Percentiles rank a stretch among this genome's conserved stretches.
Evolutionary conservation across 1,140 invertebrate species (phyloP).

Genomic region (Orchesella cincta): DNA sequence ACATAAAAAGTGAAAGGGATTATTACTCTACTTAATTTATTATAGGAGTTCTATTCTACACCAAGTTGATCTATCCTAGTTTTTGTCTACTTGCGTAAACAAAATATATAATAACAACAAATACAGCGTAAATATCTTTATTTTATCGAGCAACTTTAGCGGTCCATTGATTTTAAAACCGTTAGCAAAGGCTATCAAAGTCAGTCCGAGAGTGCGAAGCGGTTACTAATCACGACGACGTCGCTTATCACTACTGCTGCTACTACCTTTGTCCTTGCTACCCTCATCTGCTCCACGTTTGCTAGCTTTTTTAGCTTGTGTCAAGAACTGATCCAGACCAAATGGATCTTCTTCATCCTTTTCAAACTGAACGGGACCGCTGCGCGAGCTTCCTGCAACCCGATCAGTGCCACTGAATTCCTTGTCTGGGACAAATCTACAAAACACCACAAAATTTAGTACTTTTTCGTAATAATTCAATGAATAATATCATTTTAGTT

Average conservation of each 20-base stretch:
- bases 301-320: constrained; percentile 87
- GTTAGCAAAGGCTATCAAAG: too few relatives aligned
- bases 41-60: too few relatives aligned
- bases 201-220: too few relatives aligned
- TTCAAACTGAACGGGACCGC: constrained; percentile 95
- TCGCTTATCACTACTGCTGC: constrained; percentile 52
- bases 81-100: too few relatives aligned
- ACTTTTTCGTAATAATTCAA: too few relatives aligned
- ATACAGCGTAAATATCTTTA: too few relatives aligned
- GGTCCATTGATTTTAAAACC: too few relatives aligned
- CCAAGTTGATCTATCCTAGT: too few relatives aligned
- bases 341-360: constrained; percentile 93
- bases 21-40: too few relatives aligned
- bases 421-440: constrained; percentile 92
- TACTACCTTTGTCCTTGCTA: constrained; percentile 49
- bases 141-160: too few relatives aligned
- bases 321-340: constrained; percentile 96
- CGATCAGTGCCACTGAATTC: constrained; percentile 89
- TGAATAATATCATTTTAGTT: constrained; percentile 10
- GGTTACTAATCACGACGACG: constrained; percentile 51
- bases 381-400: constrained; percentile 63
- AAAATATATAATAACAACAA: too few relatives aligned
- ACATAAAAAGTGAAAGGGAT: too few relatives aligned
- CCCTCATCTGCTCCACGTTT: constrained; percentile 59
- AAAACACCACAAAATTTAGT: constrained; percentile 32